Percentiles rank a stretch among this genome's conserved stretches.
phyloP scores from a whole-genome alignment of 2,888 invertebrate genomes.

The Micropterix aruncella region DNA sequence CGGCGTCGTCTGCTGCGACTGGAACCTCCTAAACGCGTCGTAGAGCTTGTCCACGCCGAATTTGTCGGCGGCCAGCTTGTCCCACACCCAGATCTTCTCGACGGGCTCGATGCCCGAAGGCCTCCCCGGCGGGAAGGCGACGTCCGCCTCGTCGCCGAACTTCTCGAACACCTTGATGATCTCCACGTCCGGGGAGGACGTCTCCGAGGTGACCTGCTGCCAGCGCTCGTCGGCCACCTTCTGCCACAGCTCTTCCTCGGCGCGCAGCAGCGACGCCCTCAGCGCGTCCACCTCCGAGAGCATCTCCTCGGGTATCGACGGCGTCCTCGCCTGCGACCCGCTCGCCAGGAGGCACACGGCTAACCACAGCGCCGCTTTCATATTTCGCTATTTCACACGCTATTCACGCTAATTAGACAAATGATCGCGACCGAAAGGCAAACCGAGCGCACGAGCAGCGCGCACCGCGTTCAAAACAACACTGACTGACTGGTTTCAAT shows the following conservation, averaged over 20 bases:
- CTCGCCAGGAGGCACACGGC: background rate
- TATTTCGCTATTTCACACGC: too few species aligned
- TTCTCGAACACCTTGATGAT: conserved; percentile 41
- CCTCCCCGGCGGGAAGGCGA: conserved; percentile 16
- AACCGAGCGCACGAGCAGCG: too few species aligned
- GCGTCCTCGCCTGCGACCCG: background rate
- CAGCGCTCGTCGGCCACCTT: conserved; percentile 28
- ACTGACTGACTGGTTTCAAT: too few species aligned
- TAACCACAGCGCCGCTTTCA: background rate
- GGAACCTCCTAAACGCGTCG: conserved; percentile 48
- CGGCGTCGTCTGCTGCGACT: conserved; percentile 26
- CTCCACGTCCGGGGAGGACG: conserved; percentile 34
- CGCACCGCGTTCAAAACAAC: too few species aligned
- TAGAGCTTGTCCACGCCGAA: conserved; percentile 50
- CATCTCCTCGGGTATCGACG: conserved; percentile 19
- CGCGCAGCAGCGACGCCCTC: conserved; percentile 39
- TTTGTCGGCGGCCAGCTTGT: conserved; percentile 42
- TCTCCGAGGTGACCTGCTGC: conserved; percentile 20
- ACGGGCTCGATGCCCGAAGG: conserved; percentile 19
- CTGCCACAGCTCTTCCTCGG: conserved; percentile 39
- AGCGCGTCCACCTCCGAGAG: conserved; percentile 40
- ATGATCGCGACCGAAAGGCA: too few species aligned
- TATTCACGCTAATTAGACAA: too few species aligned
- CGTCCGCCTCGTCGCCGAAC: conserved; percentile 37
- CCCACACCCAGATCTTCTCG: conserved; percentile 45